A percentile compares a stretch with the other conserved stretches of the same genome.
These are phyloP conservation scores for Perca flavescens DNA, from an alignment of 2,113 vertebrate species.

Conservation along the genomic window DNA sequence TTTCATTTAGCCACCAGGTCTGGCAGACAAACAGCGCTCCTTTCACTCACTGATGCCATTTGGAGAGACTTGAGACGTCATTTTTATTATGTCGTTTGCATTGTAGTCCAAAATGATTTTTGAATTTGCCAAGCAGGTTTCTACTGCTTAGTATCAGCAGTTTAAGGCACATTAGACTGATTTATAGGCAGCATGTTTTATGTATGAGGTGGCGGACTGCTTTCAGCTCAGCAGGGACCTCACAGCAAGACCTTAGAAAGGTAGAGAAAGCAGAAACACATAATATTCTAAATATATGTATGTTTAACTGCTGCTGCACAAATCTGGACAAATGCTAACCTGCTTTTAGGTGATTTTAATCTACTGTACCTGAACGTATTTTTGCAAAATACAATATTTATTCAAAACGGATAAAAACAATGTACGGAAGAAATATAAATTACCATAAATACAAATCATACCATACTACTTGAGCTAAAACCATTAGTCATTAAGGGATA, in stretches of 20 bases:
- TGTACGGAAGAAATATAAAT: neutral
- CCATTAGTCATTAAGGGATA: neutral
- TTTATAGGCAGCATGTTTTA: slow-evolving; percentile 49
- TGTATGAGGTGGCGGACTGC: slow-evolving; percentile 13
- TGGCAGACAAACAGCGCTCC: slow-evolving; percentile 69
- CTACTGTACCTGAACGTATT: neutral
- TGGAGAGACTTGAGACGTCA: slow-evolving; percentile 38
- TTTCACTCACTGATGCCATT: slow-evolving; percentile 67
- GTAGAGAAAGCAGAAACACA: neutral
- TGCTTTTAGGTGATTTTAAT: neutral
- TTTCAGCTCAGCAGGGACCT: slow-evolving; percentile 35
- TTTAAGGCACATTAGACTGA: slow-evolving; percentile 24
- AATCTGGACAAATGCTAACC: neutral
- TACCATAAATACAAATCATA: neutral
- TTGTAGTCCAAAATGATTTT: slow-evolving; percentile 62
- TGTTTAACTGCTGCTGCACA: neutral
- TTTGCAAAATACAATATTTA: neutral
- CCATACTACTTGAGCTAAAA: neutral
- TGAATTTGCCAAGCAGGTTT: slow-evolving; percentile 36
- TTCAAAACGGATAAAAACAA: neutral
- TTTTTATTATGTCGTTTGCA: slow-evolving; percentile 64
- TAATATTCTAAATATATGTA: neutral
- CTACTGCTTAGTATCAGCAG: slow-evolving; percentile 23
- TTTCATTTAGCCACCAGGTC: slow-evolving; percentile 58
- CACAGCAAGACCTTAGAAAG: slow-evolving; percentile 21